A percentile compares a stretch with the other conserved stretches of the same genome.
phyloP scores from a whole-genome alignment of 1,140 invertebrate species.

The Ditylenchus dipsaci region DNA sequence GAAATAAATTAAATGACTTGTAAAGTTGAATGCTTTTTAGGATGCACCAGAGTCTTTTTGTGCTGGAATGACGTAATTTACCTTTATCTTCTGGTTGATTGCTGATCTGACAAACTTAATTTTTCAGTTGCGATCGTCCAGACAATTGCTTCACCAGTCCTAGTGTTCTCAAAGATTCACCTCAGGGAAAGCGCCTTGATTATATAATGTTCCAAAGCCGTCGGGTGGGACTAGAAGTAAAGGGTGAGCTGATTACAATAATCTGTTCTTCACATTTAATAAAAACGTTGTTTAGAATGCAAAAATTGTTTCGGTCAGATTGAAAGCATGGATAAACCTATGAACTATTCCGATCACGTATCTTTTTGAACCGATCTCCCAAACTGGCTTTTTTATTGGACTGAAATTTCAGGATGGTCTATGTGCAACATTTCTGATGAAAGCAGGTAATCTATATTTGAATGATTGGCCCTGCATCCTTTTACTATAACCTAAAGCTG shows the following conservation, averaged over 20 bases:
- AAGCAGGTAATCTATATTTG: slow-evolving; percentile 12
- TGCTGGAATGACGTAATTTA: slow-evolving; percentile 66
- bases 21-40: background rate
- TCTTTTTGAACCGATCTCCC: background rate
- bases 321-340: slow-evolving; percentile 61
- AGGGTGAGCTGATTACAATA: too few relatives aligned
- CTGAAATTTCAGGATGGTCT: slow-evolving; percentile 27
- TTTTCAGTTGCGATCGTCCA: slow-evolving; percentile 64
- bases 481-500: background rate
- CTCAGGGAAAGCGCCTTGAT: slow-evolving; percentile 80
- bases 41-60: slow-evolving; percentile 32
- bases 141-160: slow-evolving; percentile 75
- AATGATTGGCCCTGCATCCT: background rate
- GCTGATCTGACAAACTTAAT: background rate
- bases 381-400: background rate
- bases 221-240: slow-evolving; percentile 49
- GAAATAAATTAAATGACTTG: background rate
- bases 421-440: slow-evolving; percentile 25
- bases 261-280: too few relatives aligned
- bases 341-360: slow-evolving; percentile 49
- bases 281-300: slow-evolving; percentile 48
- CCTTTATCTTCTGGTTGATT: background rate
- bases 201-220: slow-evolving; percentile 72
- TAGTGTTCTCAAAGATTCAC: slow-evolving; percentile 63
- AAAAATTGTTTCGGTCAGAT: slow-evolving; percentile 66